Percentiles rank a stretch among this genome's conserved stretches.
Conservation (phyloP, 2,888 invertebrate species). For the Bhutanitis thaidina region DNA sequence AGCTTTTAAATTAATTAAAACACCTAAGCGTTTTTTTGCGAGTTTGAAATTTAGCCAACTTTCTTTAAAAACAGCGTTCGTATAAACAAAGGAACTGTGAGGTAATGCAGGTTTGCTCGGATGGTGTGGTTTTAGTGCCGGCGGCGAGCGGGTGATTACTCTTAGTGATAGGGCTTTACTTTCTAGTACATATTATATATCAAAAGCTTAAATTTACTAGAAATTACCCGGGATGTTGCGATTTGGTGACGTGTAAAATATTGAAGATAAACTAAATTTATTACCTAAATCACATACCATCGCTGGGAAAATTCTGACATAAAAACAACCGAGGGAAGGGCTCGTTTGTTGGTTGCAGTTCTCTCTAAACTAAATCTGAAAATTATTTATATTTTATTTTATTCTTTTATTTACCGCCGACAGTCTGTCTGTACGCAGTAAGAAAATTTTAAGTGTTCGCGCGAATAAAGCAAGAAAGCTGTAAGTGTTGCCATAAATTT, state of each 20-base stretch:
- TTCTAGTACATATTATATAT: too few species aligned
- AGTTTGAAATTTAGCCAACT: slow-evolving; percentile 39
- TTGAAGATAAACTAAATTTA: too few species aligned
- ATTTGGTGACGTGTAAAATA: too few species aligned
- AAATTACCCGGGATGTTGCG: too few species aligned
- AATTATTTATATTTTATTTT: too few species aligned
- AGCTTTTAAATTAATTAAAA: slow-evolving; percentile 70
- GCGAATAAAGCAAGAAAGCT: slow-evolving; percentile 48
- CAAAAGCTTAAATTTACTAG: too few species aligned
- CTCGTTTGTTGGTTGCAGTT: too few species aligned
- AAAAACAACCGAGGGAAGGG: too few species aligned
- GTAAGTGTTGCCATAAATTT: slow-evolving; percentile 73
- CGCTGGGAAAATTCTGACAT: too few species aligned
- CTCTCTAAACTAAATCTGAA: too few species aligned
- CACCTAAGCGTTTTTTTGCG: slow-evolving; percentile 48
- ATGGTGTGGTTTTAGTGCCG: slow-evolving; percentile 15
- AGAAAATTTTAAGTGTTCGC: slow-evolving; percentile 63
- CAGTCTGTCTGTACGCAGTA: slow-evolving; percentile 28
- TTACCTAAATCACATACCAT: too few species aligned
- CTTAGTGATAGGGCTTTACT: background rate
- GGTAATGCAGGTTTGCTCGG: slow-evolving; percentile 16
- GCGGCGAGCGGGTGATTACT: slow-evolving; percentile 11
- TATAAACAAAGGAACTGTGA: slow-evolving; percentile 29
- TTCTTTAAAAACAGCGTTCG: slow-evolving; percentile 37
- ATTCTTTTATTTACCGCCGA: slow-evolving; percentile 12